phyloP scores from a whole-genome alignment of 2,888 invertebrate genomes.

The Coleophora flavipennella region DNA sequence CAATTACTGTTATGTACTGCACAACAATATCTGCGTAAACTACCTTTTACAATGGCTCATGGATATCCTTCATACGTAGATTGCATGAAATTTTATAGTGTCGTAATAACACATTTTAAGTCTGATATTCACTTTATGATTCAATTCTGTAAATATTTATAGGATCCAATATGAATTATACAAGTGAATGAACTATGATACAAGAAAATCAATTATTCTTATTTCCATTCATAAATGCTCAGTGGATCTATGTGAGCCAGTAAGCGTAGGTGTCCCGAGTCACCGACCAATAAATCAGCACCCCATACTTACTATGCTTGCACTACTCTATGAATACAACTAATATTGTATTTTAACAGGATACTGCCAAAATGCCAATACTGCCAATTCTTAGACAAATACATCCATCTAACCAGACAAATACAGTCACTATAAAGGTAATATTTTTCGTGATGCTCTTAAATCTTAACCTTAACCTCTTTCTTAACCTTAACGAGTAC shows the following conservation, averaged over 20 bases:
- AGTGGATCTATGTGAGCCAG: slow-evolving; percentile 37
- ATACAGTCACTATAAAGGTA: too few relatives aligned
- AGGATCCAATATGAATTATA: slow-evolving; percentile 25
- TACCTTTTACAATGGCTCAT: too few relatives aligned
- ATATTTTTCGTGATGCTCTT: too few relatives aligned
- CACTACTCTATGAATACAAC: not conserved
- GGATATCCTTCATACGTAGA: too few relatives aligned
- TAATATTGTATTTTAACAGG: slow-evolving; percentile 3
- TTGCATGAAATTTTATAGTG: too few relatives aligned
- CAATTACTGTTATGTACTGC: too few relatives aligned
- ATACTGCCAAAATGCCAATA: too few relatives aligned
- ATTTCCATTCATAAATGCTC: slow-evolving; percentile 44
- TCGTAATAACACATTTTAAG: slow-evolving; percentile 1
- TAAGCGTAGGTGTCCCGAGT: slow-evolving; percentile 46
- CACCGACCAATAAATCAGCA: slow-evolving; percentile 37
- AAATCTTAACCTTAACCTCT: too few relatives aligned
- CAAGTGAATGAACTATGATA: slow-evolving; percentile 44
- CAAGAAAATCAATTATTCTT: slow-evolving; percentile 45
- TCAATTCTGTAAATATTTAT: slow-evolving; percentile 27
- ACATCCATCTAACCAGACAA: too few relatives aligned
- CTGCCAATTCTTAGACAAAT: too few relatives aligned
- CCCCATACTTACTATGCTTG: slow-evolving; percentile 10
- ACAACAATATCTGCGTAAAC: too few relatives aligned
- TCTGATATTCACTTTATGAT: slow-evolving; percentile 6
- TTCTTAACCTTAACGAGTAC: too few relatives aligned